phyloP scores from a whole-genome alignment of 30 jellyfish, hydroid and myxozoan species.

The Phacellophora camtschatica region DNA sequence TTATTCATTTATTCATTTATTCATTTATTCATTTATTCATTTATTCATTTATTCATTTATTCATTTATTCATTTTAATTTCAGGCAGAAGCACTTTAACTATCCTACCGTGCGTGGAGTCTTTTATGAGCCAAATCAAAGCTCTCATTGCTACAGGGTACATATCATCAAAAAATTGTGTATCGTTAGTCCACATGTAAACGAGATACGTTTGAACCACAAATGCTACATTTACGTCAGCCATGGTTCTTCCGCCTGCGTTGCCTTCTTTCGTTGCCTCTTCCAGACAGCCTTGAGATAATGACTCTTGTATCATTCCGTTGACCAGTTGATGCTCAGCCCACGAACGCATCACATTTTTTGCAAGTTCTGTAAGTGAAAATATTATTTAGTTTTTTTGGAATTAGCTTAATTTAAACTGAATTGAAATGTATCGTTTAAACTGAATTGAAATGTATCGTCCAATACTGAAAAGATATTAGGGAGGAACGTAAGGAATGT shows the following conservation, averaged over 20 bases:
- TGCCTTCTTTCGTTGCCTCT: slow-evolving; percentile 86
- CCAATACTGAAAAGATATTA: no score
- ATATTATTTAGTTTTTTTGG: no score
- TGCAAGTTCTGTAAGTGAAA: slow-evolving; percentile 61
- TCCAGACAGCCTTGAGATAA: slow-evolving; percentile 96
- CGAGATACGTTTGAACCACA: slow-evolving; percentile 84
- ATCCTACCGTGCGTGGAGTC: slow-evolving; percentile 88
- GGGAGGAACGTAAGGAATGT: no score
- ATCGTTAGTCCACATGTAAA: slow-evolving; percentile 97
- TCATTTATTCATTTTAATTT: no score
- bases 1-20: no score
- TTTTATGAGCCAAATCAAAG: slow-evolving; percentile 86
- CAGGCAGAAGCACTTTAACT: not conserved
- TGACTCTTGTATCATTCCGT: slow-evolving; percentile 98
- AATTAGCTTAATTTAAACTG: no score
- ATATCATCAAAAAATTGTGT: slow-evolving; percentile 82
- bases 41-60: no score
- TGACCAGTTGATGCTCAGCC: slow-evolving; percentile 97
- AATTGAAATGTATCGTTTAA: no score
- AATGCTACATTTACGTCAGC: slow-evolving; percentile 97
- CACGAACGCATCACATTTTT: slow-evolving; percentile 94
- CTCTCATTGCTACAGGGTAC: slow-evolving; percentile 91
- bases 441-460: no score
- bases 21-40: no score
- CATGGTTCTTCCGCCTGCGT: slow-evolving; percentile 96